Evolutionary conservation across 2,888 invertebrate genomes (phyloP).

Genomic region (Aleiodes leptofemur): DNA sequence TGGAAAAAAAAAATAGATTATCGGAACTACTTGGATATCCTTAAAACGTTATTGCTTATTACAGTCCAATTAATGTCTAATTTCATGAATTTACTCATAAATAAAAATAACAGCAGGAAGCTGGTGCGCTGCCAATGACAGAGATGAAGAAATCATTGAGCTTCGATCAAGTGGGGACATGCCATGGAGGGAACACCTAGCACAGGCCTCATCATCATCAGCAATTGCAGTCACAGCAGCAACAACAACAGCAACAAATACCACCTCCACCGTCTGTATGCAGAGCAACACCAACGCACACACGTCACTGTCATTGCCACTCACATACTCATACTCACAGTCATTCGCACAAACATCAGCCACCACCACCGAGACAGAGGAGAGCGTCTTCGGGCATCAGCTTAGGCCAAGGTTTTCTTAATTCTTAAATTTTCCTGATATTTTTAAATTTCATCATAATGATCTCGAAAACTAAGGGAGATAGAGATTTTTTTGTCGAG

Average conservation of each 20-base stretch:
- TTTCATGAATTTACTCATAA: not conserved
- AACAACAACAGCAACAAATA: slow-evolving; percentile 62
- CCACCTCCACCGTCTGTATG: slow-evolving; percentile 58
- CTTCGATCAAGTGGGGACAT: slow-evolving; percentile 78
- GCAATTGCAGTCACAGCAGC: slow-evolving; percentile 64
- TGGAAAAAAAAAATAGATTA: no score
- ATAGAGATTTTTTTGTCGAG: no score
- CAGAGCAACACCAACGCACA: slow-evolving; percentile 72
- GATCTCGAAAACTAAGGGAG: no score
- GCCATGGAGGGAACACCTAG: slow-evolving; percentile 74
- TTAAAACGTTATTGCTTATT: no score
- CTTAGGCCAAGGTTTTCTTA: slow-evolving; percentile 70
- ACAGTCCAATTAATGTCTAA: not conserved
- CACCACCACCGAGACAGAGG: slow-evolving; percentile 70
- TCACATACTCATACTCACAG: slow-evolving; percentile 72
- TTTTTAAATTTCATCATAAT: no score
- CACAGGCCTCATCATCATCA: slow-evolving; percentile 72
- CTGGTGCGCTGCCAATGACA: slow-evolving; percentile 81
- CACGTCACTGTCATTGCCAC: slow-evolving; percentile 73
- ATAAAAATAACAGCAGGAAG: slow-evolving; percentile 76
- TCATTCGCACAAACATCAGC: slow-evolving; percentile 73
- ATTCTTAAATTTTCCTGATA: slow-evolving; percentile 12
- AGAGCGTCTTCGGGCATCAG: slow-evolving; percentile 73
- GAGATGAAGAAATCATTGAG: slow-evolving; percentile 81
- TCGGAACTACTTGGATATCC: no score